These are phyloP conservation scores for Drosophila nr. fundita DNA, from an alignment of 2,888 invertebrate species.

Conservation along the genomic window DNA sequence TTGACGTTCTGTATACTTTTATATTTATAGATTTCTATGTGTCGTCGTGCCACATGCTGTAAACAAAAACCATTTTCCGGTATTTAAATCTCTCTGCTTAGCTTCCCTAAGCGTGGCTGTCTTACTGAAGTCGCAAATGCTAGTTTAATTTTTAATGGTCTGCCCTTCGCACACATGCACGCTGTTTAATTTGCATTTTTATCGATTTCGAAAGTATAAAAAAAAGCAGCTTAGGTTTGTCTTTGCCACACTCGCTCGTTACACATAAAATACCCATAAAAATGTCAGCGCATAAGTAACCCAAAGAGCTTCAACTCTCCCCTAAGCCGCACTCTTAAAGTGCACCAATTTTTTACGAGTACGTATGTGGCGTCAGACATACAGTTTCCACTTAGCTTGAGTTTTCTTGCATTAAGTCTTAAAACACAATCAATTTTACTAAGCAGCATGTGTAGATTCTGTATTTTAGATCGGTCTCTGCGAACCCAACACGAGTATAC, in stretches of 20 bases:
- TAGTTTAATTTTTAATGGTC: slow-evolving; percentile 23
- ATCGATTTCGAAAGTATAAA: slow-evolving; percentile 69
- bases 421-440: slow-evolving; percentile 61
- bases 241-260: slow-evolving; percentile 59
- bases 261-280: slow-evolving; percentile 74
- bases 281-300: slow-evolving; percentile 73
- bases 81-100: slow-evolving; percentile 53
- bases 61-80: slow-evolving; percentile 75
- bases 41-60: slow-evolving; percentile 13
- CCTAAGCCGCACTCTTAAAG: slow-evolving; percentile 62
- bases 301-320: slow-evolving; percentile 39
- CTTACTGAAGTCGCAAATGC: slow-evolving; percentile 33
- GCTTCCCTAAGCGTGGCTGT: slow-evolving; percentile 55
- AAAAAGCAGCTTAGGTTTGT: slow-evolving; percentile 76
- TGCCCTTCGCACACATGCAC: slow-evolving; percentile 46
- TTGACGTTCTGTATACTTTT: slow-evolving; percentile 56
- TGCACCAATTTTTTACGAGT: slow-evolving; percentile 51
- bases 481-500: background rate
- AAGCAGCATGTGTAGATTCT: slow-evolving; percentile 24
- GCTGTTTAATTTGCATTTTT: slow-evolving; percentile 81
- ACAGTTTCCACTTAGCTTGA: slow-evolving; percentile 19
- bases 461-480: background rate
- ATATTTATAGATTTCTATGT: slow-evolving; percentile 27
- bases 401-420: slow-evolving; percentile 33
- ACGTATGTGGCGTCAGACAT: slow-evolving; percentile 5